Conservation (phyloP, 2,797 vertebrate species). For the Microctenopoma steveboyesi region DNA sequence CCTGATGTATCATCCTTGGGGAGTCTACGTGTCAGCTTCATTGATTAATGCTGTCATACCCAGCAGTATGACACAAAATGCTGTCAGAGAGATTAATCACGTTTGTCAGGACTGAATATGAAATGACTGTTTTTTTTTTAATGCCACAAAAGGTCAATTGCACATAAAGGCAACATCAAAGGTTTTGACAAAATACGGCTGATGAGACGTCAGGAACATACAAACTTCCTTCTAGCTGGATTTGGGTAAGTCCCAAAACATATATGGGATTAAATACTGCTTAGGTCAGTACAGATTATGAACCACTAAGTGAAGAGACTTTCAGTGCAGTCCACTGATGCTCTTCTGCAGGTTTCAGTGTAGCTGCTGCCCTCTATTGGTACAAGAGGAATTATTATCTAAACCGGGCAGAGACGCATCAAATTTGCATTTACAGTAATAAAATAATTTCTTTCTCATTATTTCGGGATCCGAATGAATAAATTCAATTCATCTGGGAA, state of each 20-base stretch:
- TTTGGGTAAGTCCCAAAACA: too few species aligned
- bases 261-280: neutral
- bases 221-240: neutral
- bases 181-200: neutral
- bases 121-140: neutral
- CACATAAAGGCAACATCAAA: neutral
- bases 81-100: constrained; percentile 5
- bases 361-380: constrained; percentile 77
- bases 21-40: neutral
- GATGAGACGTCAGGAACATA: neutral
- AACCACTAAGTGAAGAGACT: neutral
- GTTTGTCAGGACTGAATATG: neutral
- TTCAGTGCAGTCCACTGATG: neutral
- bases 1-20: constrained; percentile 17
- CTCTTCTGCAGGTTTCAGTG: constrained; percentile 39
- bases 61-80: constrained; percentile 14
- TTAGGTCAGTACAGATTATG: neutral
- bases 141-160: neutral
- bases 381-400: neutral
- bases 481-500: constrained; percentile 2
- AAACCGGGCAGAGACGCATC: neutral
- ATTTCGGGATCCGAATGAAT: constrained; percentile 10
- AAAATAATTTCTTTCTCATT: constrained; percentile 13
- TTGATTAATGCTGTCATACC: constrained; percentile 24
- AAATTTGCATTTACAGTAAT: neutral